Evolutionary conservation across 2,797 vertebrate genomes (phyloP).

Genomic region (Alcedo atthis): DNA sequence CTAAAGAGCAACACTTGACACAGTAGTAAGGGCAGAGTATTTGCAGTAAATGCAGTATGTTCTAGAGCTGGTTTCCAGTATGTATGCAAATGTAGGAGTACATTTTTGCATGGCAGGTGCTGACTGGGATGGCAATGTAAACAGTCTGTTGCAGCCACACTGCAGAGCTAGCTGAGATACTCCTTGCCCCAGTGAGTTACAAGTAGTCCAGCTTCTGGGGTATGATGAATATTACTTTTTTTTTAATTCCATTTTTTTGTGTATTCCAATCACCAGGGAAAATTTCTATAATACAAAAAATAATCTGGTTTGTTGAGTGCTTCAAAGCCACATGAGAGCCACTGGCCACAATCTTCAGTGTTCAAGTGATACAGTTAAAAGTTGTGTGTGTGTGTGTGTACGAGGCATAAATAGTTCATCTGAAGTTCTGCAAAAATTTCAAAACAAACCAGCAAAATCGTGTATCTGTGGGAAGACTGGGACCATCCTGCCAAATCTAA

Average conservation of each 20-base stretch:
- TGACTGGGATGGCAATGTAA: background rate
- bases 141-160: background rate
- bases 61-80: background rate
- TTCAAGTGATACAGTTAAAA: background rate
- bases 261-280: background rate
- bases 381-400: background rate
- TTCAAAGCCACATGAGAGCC: background rate
- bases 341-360: background rate
- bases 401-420: background rate
- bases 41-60: background rate
- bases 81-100: background rate
- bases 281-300: background rate
- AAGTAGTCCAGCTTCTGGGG: background rate
- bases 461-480: background rate
- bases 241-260: background rate
- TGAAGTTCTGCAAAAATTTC: background rate
- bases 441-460: slow-evolving; percentile 6
- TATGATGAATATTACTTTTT: background rate
- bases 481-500: background rate
- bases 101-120: background rate
- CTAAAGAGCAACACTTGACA: background rate
- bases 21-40: background rate
- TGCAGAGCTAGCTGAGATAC: background rate
- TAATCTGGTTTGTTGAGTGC: background rate
- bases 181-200: background rate